Base-by-base conservation (phyloP, 2,888 invertebrate genomes). In the Drosophila meridionalis region DNA sequence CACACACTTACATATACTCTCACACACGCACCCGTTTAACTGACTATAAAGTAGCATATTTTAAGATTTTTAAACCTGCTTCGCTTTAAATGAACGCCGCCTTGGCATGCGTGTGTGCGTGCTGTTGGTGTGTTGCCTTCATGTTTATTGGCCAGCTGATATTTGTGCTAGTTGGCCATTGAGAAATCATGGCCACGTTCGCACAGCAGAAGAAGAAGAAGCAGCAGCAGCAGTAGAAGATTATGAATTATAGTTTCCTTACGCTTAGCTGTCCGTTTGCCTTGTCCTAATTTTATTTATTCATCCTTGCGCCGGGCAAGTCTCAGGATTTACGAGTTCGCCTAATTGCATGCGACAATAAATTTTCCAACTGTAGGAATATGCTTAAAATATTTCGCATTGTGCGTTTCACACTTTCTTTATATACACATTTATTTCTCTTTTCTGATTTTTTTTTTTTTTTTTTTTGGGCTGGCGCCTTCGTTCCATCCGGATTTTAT, bases 191-290 rank as follows among this genome's bases (percentile, higher is more conserved):
- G 67, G 84, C 87, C 84, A 83, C 83, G 84, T 78, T 61, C 62
- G 32, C 67, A 62, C 65, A 73, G 59, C 62, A 50, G 20, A 20
- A 20, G 20, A 20, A 20, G 20, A 20, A 67, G 42, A 4, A 67
- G 36, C 64, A 74, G 52, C 56, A 48, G 26, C 26, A 20, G 45
- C 26, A 45, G 30, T 8, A 68, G 40, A 40, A 73, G 65, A 81
- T 90, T 87, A 88, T 90, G 90, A 87, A 75, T 88, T 88, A 87
- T 87, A 80, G 83, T 90, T 86, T 83, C 67, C 77, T 79, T 90
- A 58, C 76, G 71, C 70, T 76, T 55, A 48, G 26, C 64, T 62
- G 69, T 67, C 64, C 75, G 48, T 67, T 74, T 58, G 74, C 62
- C 69, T 55, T 78, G 67, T 76, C 69, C 84, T 80, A 71, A 82